Evolutionary conservation across 2,888 invertebrate genomes (phyloP).

Genomic region (Drosophila antonietae): DNA sequence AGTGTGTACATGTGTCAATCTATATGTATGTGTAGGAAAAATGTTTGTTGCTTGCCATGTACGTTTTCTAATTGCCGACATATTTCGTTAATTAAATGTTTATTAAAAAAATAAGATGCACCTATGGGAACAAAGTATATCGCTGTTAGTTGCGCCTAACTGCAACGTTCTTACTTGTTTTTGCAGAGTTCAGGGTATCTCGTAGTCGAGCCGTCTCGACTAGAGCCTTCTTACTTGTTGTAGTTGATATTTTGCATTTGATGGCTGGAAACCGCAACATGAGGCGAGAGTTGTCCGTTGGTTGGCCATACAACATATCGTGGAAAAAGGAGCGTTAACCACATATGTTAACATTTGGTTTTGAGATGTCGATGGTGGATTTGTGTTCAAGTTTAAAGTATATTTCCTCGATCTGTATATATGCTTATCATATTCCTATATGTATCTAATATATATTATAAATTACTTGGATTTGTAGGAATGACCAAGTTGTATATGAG

Average conservation of each 20-base stretch:
- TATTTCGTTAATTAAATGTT: too few relatives aligned
- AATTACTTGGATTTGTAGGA: neutral
- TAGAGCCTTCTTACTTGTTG: neutral
- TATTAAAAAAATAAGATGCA: too few relatives aligned
- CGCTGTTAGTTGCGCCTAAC: too few relatives aligned
- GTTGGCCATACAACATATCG: conserved; percentile 45
- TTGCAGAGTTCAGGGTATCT: too few relatives aligned
- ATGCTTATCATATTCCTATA: neutral
- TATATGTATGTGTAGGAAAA: too few relatives aligned
- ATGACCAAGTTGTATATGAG: neutral
- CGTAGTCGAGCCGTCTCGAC: too few relatives aligned
- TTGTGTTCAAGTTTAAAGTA: conserved; percentile 50
- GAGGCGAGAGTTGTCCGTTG: conserved; percentile 12
- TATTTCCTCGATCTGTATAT: neutral
- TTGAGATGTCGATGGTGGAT: conserved; percentile 13
- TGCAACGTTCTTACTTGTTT: too few relatives aligned
- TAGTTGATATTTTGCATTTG: conserved; percentile 50
- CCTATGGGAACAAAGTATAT: too few relatives aligned
- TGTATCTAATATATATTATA: neutral
- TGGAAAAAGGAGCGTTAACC: conserved; percentile 62
- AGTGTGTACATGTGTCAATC: too few relatives aligned
- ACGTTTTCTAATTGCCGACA: too few relatives aligned
- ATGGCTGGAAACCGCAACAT: conserved; percentile 38
- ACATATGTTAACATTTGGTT: conserved; percentile 49
- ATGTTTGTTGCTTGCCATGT: too few relatives aligned